phyloP scores from a whole-genome alignment of 92 coral and sea anemone species.

The Heteractis magnifica region DNA sequence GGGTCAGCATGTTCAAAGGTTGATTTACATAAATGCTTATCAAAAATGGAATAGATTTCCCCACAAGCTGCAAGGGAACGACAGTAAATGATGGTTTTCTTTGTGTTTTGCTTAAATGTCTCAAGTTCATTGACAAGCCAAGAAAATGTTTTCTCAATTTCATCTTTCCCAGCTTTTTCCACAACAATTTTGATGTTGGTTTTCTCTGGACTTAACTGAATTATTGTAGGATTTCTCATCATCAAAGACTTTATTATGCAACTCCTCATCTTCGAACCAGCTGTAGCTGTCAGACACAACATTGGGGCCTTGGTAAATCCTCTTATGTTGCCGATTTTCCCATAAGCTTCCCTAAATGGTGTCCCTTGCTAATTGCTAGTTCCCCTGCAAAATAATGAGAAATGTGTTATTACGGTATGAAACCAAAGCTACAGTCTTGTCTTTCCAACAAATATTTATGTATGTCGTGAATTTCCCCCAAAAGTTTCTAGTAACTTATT shows the following conservation, averaged over 20 bases:
- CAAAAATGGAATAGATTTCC: slow-evolving; percentile 40
- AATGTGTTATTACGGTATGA: not conserved
- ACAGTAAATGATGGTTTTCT: slow-evolving; percentile 58
- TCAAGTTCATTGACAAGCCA: slow-evolving; percentile 20
- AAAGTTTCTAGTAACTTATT: not conserved
- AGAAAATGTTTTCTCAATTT: slow-evolving; percentile 15
- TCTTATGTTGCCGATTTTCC: slow-evolving; percentile 43
- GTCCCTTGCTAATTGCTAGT: slow-evolving; percentile 5
- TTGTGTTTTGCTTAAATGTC: not conserved
- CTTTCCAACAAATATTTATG: not conserved
- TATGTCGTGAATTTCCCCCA: not conserved
- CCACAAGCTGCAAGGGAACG: slow-evolving; percentile 56
- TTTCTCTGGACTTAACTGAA: slow-evolving; percentile 37
- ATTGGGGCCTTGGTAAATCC: slow-evolving; percentile 47
- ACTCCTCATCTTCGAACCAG: slow-evolving; percentile 29
- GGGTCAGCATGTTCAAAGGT: not conserved
- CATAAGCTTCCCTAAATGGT: slow-evolving; percentile 50
- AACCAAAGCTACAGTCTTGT: not conserved
- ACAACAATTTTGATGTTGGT: slow-evolving; percentile 20
- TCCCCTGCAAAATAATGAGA: slow-evolving; percentile 30
- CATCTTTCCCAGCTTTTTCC: slow-evolving; percentile 1
- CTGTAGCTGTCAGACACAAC: slow-evolving; percentile 64
- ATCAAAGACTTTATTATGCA: slow-evolving; percentile 10
- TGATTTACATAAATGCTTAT: slow-evolving; percentile 17
- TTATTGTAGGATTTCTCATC: slow-evolving; percentile 27